Percentiles rank a stretch among this genome's conserved stretches.
Conservation (phyloP, 2,113 vertebrate species). For the Neotoma lepida region DNA sequence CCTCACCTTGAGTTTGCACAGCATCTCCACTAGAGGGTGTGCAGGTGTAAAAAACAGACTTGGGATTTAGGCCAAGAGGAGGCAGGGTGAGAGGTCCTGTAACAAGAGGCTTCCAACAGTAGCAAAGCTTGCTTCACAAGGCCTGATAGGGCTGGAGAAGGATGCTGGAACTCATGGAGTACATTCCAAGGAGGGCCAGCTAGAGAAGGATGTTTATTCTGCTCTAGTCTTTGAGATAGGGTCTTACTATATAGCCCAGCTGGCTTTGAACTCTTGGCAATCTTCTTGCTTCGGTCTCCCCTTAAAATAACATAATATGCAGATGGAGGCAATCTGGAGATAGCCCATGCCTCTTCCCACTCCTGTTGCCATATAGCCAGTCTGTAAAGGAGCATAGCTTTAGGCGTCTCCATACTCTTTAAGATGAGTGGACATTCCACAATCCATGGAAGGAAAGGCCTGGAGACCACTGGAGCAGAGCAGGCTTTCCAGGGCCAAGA, state of each 20-base stretch:
- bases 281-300: background rate
- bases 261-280: background rate
- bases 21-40: conserved; percentile 71
- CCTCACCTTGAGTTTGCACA: background rate
- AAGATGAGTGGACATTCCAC: background rate
- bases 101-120: background rate
- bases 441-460: fast-evolving
- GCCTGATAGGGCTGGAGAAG: background rate
- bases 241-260: background rate
- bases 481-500: background rate
- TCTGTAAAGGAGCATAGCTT: background rate
- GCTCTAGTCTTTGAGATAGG: background rate
- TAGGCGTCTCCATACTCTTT: background rate
- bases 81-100: background rate
- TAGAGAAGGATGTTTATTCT: background rate
- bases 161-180: background rate
- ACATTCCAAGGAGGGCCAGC: background rate
- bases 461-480: background rate
- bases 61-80: background rate
- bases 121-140: background rate
- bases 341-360: background rate
- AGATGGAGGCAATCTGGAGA: background rate
- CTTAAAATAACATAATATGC: background rate
- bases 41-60: conserved; percentile 42
- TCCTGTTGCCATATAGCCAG: background rate